Percentiles rank a stretch among this genome's conserved stretches.
phyloP scores from a whole-genome alignment of 2,888 invertebrate species.

The Epistrophe eligans region DNA sequence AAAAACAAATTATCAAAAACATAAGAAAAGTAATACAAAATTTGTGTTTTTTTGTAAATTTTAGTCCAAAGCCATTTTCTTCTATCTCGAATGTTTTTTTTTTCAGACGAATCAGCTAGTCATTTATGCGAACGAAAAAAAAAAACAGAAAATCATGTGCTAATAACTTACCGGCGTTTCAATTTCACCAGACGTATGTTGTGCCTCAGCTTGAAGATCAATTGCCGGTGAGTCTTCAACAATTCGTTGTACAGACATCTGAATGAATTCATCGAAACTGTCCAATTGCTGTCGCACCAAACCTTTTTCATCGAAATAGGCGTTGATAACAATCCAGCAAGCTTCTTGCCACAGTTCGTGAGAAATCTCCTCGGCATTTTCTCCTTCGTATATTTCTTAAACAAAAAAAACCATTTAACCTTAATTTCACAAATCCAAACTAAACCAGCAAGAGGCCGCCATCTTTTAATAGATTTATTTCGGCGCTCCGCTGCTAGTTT shows the following conservation, averaged over 20 bases:
- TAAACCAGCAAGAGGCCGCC: conserved; percentile 39
- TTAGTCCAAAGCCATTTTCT: too few relatives aligned
- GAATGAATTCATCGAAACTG: conserved; percentile 99
- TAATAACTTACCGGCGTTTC: conserved; percentile 89
- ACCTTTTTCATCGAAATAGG: conserved; percentile 99
- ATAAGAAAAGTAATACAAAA: too few relatives aligned
- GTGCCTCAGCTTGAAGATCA: conserved; percentile 98
- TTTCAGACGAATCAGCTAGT: too few relatives aligned
- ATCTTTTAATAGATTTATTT: conserved; percentile 35
- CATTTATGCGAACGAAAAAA: too few relatives aligned
- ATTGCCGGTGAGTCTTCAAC: conserved; percentile 99
- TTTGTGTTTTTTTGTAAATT: too few relatives aligned
- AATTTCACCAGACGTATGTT: conserved; percentile 96
- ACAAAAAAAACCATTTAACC: not conserved
- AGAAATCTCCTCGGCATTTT: conserved; percentile 97
- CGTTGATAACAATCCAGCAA: conserved; percentile 99
- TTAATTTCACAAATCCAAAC: conserved; percentile 18
- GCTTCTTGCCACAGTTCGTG: conserved; percentile 99
- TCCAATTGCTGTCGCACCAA: conserved; percentile 99
- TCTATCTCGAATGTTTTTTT: too few relatives aligned
- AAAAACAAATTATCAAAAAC: not conserved
- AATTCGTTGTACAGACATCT: conserved; percentile 99
- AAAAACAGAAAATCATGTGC: not conserved
- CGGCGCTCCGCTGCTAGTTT: not conserved
- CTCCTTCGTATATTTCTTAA: conserved; percentile 89